Base-by-base conservation (phyloP, 2,888 invertebrate genomes). In the Agrochola litura region DNA sequence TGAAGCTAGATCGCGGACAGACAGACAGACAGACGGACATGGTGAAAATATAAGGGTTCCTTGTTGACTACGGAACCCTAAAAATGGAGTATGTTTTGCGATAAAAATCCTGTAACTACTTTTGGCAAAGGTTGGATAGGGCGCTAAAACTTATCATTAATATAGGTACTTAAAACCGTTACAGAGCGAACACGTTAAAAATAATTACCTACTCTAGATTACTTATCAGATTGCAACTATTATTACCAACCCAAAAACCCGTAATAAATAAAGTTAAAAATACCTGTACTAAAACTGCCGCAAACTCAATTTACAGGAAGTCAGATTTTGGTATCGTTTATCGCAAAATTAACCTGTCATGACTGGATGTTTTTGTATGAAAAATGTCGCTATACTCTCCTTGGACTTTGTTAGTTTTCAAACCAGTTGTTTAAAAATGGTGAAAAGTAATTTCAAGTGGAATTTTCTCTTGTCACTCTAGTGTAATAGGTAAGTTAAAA, bases 271-370 rank as follows among this genome's bases (percentile, higher is more conserved):
- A 66, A 46, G 43, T 54, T 41, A 56, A 80, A 73, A 81, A 30
- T 37, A 8, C n/a, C 61, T 56, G 69, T 65, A 69, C 85, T 84
- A 84, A 88, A 84, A 84, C 77, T 82, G 81, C 76, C 30, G 79
- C 72, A 76, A 86, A 82, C 81, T 78, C 69, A 69, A 77, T 83
- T 82, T 69, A 77, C 75, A 85, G 79, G 85, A 86, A 87, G 81
- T 71, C 71, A 79, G 72, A 83, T 81, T 81, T 76, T 61, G 85
- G 73, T 86, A 85, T 83, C 83, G 87, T 85, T 88, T 88, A 88
- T 90, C 86, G 85, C 80, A 49, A 90, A 91, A 91, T 91, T 90
- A 90, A 88, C 81, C 89, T 90, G 91, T 87, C 91, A 87, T 91
- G 91, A 91, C 90, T 91, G 73, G 82, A 77, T 84, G 68, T 84